phyloP scores from a whole-genome alignment of 2,113 vertebrate species.

The Typhlomys cinereus region DNA sequence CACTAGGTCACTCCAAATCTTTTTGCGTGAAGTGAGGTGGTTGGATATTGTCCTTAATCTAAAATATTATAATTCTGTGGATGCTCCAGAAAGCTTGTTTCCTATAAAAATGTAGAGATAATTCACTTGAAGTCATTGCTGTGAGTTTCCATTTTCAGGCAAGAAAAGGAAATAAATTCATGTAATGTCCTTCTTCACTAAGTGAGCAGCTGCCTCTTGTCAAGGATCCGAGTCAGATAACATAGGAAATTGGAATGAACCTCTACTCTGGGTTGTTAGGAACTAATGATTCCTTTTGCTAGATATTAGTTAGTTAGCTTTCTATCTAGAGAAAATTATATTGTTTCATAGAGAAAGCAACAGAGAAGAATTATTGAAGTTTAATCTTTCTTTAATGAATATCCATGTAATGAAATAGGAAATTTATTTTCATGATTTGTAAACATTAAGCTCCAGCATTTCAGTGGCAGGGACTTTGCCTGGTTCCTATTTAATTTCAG shows the following conservation, averaged over 20 bases:
- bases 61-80: not conserved
- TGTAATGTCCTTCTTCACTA: not conserved
- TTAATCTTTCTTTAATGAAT: not conserved
- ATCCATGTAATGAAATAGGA: not conserved
- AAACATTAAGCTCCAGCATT: not conserved
- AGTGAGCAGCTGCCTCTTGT: not conserved
- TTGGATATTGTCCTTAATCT: not conserved
- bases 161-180: not conserved
- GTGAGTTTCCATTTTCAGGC: not conserved
- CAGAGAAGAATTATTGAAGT: not conserved
- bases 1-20: not conserved
- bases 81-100: not conserved
- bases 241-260: not conserved
- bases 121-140: not conserved
- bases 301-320: not conserved
- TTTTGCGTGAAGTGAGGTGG: not conserved
- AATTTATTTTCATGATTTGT: not conserved
- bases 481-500: conserved; percentile 24
- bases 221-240: not conserved
- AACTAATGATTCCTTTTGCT: not conserved
- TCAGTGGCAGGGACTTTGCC: not conserved
- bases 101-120: not conserved
- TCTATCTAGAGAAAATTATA: conserved; percentile 1
- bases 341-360: not conserved
- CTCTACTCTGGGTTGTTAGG: not conserved